phyloP scores from a whole-genome alignment of 2,888 invertebrate species.

The Amaurobius ferox region DNA sequence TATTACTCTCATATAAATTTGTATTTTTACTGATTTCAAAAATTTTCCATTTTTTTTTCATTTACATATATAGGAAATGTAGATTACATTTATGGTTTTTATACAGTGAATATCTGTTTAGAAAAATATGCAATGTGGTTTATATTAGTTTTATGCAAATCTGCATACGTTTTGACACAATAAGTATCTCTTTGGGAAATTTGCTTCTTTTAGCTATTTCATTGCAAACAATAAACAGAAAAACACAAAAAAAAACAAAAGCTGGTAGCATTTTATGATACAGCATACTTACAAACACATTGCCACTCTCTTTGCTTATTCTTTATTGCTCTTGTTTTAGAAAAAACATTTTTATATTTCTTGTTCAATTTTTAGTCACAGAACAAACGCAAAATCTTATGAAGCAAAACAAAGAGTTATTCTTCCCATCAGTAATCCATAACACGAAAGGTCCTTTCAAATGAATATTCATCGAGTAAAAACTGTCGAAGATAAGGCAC shows the following conservation, averaged over 20 bases:
- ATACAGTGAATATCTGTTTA: too few relatives aligned
- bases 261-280: not conserved
- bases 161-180: too few relatives aligned
- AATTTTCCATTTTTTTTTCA: too few relatives aligned
- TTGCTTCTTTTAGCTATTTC: too few relatives aligned
- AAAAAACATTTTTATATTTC: not conserved
- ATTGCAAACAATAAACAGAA: not conserved
- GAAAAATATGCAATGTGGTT: too few relatives aligned
- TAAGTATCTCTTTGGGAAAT: too few relatives aligned
- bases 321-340: not conserved
- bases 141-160: too few relatives aligned
- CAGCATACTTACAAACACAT: not conserved
- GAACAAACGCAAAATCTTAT: not conserved
- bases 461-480: constrained; percentile 55
- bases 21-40: too few relatives aligned
- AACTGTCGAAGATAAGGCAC: constrained; percentile 71
- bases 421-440: not conserved
- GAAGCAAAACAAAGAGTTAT: not conserved
- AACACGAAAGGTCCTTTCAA: constrained; percentile 16
- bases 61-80: too few relatives aligned
- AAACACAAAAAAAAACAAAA: not conserved
- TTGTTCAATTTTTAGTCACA: not conserved
- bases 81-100: too few relatives aligned
- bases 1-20: too few relatives aligned
- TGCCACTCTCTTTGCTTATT: not conserved